Percentiles rank a stretch among this genome's conserved stretches.
Evolutionary conservation across 2,113 vertebrate genomes (phyloP).

Genomic region (Oreamnos americanus): DNA sequence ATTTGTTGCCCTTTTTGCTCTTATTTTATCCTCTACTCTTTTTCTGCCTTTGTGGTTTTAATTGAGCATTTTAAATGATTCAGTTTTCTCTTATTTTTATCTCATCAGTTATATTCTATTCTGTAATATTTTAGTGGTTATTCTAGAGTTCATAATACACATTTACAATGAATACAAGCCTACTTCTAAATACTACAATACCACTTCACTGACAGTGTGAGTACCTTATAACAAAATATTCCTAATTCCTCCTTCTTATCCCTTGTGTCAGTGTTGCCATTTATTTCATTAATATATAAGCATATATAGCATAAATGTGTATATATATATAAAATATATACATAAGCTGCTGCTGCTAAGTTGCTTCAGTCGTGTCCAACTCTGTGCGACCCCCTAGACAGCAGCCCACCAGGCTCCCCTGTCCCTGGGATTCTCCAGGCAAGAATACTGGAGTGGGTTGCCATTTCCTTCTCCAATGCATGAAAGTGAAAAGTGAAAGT

Average conservation of each 20-base stretch:
- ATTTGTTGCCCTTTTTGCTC: neutral
- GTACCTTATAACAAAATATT: neutral
- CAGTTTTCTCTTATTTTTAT: neutral
- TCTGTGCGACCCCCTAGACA: no score
- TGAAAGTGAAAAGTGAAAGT: no score
- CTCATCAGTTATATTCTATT: neutral
- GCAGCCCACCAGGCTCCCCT: no score
- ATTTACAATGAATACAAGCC: neutral
- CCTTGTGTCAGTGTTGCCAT: neutral
- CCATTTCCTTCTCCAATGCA: no score
- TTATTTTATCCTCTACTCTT: neutral
- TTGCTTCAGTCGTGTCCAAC: accelerated
- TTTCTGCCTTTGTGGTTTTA: neutral
- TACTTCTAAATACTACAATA: neutral
- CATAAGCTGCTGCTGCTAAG: neutral
- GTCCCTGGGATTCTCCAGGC: no score
- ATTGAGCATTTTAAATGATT: neutral
- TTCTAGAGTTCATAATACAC: neutral
- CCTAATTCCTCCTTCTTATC: neutral
- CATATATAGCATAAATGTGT: neutral
- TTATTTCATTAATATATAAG: neutral
- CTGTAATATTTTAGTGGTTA: neutral
- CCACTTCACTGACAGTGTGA: neutral
- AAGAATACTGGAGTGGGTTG: no score
- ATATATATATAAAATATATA: neutral